Evolutionary conservation across 2,113 vertebrate genomes (phyloP).

Genomic region (Chloebia gouldiae): DNA sequence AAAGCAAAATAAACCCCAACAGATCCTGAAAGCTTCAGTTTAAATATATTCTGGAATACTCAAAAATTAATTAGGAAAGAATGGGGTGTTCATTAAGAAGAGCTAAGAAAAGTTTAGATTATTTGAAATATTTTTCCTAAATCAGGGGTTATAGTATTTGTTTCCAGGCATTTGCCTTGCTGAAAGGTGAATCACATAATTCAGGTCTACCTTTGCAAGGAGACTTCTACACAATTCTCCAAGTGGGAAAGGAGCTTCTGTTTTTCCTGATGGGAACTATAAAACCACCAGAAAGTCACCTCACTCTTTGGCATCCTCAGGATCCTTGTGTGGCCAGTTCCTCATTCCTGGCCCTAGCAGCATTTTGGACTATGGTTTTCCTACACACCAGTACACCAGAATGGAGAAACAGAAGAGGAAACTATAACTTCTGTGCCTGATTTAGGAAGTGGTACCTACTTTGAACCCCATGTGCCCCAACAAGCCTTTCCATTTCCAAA

Average conservation of each 20-base stretch:
- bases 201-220: not conserved
- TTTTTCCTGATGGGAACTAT: not conserved
- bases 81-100: not conserved
- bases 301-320: not conserved
- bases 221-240: not conserved
- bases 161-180: not conserved
- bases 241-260: not conserved
- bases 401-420: not conserved
- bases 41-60: not conserved
- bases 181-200: not conserved
- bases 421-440: rapidly evolving
- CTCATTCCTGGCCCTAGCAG: not conserved
- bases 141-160: not conserved
- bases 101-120: not conserved
- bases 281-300: not conserved
- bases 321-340: not conserved
- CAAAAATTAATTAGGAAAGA: not conserved
- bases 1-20: not conserved
- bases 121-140: not conserved
- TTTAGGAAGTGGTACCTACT: not conserved
- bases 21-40: not conserved
- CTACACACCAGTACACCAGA: not conserved
- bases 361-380: not conserved
- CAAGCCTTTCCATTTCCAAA: not conserved
- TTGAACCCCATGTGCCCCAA: not conserved